Evolutionary conservation across 37 sponge, comb jelly and placozoan species (phyloP), one percentile per base, ranked within the genome.

Genomic region (Theonella swinhoei): DNA sequence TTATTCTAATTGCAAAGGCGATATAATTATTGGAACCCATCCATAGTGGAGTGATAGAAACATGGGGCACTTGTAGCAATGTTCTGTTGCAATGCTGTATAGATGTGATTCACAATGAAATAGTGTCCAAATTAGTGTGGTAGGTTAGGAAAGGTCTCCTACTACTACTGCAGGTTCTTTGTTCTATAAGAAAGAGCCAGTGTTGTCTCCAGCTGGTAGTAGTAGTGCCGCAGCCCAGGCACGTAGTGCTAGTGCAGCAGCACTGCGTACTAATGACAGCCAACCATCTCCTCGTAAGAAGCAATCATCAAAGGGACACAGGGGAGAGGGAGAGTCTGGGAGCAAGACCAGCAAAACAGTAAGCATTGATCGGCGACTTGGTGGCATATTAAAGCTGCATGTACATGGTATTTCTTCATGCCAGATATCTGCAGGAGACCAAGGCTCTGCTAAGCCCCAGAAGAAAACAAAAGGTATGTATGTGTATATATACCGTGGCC

Each of bases 211-310:
- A 9, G 30, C 70, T 30, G 47, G 37, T 4, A 77, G 26, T 9
- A 20, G 39, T 2, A 70, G 35, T 35, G 72, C 74, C 0, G 74
- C 85, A 69, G 92, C 81, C 38, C 71, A 80, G 59, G 85, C 83
- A 37, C 74, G 80, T 39, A 80, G 37, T 62, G 90, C 90, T 22
- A 66, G 69, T 31, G 42, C 68, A 30, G 79, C 70, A 35, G 90
- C 85, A 3, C 76, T 90, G 62, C 79, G 74, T 42, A 75, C 43
- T 14, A 68, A n/a, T n/a, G n/a, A n/a, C n/a, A n/a, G n/a, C n/a
- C n/a, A n/a, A n/a, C n/a, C n/a, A n/a, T n/a, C n/a, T n/a, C n/a
- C n/a, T n/a, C n/a, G n/a, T n/a, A n/a, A n/a, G n/a, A n/a, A 83
- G 73, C 41, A 75, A 65, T 4, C 41, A 84, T 40, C 19, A 42